These are phyloP conservation scores for Athrips mouffetella DNA, from an alignment of 2,888 invertebrate genomes.

Conservation along the genomic window DNA sequence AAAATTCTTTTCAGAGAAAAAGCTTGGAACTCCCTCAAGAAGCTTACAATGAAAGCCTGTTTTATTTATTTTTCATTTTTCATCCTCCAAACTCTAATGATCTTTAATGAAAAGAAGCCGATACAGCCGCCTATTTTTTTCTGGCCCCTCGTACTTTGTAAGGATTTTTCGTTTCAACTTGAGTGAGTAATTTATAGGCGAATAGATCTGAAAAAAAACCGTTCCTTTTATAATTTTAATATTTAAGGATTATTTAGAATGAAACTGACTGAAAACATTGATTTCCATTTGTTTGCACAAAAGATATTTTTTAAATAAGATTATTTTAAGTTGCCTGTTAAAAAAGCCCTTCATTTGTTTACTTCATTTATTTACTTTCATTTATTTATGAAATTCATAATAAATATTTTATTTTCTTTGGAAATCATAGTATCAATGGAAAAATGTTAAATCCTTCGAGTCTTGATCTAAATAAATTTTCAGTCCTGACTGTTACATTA, in stretches of 20 bases:
- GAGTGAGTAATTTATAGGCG: constrained; percentile 44
- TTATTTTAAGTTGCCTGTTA: no score
- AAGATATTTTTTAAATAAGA: no score
- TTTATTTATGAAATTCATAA: no score
- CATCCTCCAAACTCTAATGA: constrained; percentile 66
- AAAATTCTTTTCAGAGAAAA: constrained; percentile 29
- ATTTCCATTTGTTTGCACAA: no score
- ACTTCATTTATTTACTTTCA: no score
- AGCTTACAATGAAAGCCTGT: constrained; percentile 43
- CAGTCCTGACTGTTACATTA: no score
- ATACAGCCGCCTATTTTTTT: constrained; percentile 48
- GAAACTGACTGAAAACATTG: not conserved
- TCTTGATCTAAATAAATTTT: no score
- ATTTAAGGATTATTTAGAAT: not conserved
- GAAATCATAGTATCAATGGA: not conserved
- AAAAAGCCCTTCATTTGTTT: no score
- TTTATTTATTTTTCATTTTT: constrained; percentile 65
- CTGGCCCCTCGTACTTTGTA: constrained; percentile 30
- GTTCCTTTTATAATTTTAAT: constrained; percentile 20
- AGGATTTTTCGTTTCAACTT: constrained; percentile 48
- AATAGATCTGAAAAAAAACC: constrained; percentile 42
- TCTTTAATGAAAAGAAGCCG: constrained; percentile 68
- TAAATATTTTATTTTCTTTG: no score
- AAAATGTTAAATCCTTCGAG: no score
- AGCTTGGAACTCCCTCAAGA: constrained; percentile 33